Evolutionary conservation across 2,888 invertebrate genomes (phyloP).

Genomic region (Tenthredo scrophulariae): DNA sequence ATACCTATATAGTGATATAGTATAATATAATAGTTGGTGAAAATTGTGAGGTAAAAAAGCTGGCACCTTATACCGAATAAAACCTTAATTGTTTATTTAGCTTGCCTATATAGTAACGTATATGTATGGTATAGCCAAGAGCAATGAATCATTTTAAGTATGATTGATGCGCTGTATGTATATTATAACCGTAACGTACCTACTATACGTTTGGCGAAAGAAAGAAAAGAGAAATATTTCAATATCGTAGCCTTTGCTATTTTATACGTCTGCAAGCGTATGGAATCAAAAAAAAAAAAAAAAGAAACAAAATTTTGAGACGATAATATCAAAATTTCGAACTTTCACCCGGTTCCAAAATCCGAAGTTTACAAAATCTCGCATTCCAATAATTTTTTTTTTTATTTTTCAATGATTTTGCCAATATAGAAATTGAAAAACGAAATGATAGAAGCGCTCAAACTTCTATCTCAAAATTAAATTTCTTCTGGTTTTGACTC

Average conservation of each 20-base stretch:
- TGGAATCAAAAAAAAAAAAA: neutral
- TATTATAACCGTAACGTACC: neutral
- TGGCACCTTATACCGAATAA: conserved; percentile 43
- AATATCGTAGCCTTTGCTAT: neutral
- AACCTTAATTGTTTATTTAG: conserved; percentile 66
- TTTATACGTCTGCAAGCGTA: too few relatives aligned
- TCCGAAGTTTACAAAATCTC: too few relatives aligned
- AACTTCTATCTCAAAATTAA: too few relatives aligned
- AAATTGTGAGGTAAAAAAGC: neutral
- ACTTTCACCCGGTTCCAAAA: too few relatives aligned
- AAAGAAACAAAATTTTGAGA: neutral
- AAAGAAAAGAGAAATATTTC: neutral
- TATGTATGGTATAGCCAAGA: neutral
- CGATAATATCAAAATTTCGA: too few relatives aligned
- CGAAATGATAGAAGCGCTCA: too few relatives aligned
- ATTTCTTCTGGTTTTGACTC: too few relatives aligned
- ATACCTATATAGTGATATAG: too few relatives aligned
- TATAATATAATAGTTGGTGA: neutral
- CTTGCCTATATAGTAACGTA: neutral
- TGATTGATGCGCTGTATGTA: conserved; percentile 62
- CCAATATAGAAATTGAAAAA: too few relatives aligned
- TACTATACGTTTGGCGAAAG: conserved; percentile 6
- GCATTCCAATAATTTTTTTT: too few relatives aligned
- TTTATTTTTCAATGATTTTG: too few relatives aligned
- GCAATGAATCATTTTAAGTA: conserved; percentile 64